Conservation (phyloP, 2,888 invertebrate genomes). For the Smittia sp. region DNA sequence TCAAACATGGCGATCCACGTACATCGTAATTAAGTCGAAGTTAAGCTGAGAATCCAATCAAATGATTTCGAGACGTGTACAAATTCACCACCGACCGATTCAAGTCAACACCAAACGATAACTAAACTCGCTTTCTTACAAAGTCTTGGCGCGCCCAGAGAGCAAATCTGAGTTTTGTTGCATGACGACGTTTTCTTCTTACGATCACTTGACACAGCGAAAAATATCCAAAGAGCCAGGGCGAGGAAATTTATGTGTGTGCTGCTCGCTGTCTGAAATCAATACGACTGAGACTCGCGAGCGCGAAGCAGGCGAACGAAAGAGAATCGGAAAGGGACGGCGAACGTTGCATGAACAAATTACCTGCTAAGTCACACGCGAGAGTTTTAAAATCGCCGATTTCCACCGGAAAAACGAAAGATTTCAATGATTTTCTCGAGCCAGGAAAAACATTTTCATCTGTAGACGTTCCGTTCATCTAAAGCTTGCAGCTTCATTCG, state of each 20-base stretch:
- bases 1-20: slow-evolving; percentile 34
- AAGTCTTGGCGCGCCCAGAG: slow-evolving; percentile 39
- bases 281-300: slow-evolving; percentile 30
- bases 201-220: not conserved
- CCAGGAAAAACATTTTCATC: not conserved
- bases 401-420: slow-evolving; percentile 21
- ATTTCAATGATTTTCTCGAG: slow-evolving; percentile 24
- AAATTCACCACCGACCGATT: slow-evolving; percentile 16
- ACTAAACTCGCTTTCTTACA: slow-evolving; percentile 37
- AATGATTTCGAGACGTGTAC: not conserved
- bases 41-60: not conserved
- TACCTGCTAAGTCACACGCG: not conserved
- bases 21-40: not conserved
- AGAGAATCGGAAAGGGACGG: slow-evolving; percentile 19
- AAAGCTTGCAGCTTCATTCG: too few relatives aligned
- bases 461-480: too few relatives aligned
- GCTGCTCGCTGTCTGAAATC: slow-evolving; percentile 24
- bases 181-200: slow-evolving; percentile 18
- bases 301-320: not conserved
- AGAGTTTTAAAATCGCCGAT: not conserved
- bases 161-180: slow-evolving; percentile 39
- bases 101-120: slow-evolving; percentile 22
- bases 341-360: not conserved
- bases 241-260: slow-evolving; percentile 3
- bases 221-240: not conserved